Conservation (phyloP, 2,888 invertebrate species). For the Acholoe squamosa region DNA sequence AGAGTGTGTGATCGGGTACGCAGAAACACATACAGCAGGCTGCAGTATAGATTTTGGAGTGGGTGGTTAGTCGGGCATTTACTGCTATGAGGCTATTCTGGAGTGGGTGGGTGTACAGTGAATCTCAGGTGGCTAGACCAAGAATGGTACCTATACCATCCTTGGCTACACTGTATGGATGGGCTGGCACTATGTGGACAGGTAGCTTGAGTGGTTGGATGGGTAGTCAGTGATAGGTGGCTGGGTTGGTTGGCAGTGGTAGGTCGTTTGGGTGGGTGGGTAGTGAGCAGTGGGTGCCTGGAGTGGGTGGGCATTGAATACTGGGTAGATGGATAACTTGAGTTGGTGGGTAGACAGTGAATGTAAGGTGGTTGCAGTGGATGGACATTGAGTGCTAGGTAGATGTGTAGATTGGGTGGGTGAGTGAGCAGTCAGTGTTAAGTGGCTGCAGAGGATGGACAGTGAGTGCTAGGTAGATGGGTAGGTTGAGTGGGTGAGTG, state of each 20-base stretch:
- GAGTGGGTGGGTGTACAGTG: background rate
- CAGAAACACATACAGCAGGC: too few relatives aligned
- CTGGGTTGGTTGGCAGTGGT: background rate
- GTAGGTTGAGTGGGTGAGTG: too few relatives aligned
- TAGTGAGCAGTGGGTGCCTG: too few relatives aligned
- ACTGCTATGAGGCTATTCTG: background rate
- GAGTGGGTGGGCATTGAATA: background rate
- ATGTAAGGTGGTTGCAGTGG: too few relatives aligned
- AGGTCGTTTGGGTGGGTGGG: background rate
- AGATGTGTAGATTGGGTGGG: too few relatives aligned
- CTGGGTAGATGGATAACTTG: background rate
- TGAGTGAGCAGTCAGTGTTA: background rate
- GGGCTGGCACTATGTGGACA: background rate
- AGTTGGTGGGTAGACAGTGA: slow-evolving; percentile 1
- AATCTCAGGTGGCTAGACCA: too few relatives aligned
- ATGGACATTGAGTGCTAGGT: background rate
- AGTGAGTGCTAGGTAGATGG: background rate
- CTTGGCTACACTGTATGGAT: too few relatives aligned
- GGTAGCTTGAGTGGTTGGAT: background rate
- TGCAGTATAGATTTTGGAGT: background rate
- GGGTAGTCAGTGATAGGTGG: background rate
- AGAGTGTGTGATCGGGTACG: too few relatives aligned
- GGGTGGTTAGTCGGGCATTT: background rate
- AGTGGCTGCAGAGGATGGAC: background rate
- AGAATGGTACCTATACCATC: too few relatives aligned